A percentile compares a stretch with the other conserved stretches of the same genome.
Conservation (phyloP, 2,113 vertebrate genomes). For the Progne subis region DNA sequence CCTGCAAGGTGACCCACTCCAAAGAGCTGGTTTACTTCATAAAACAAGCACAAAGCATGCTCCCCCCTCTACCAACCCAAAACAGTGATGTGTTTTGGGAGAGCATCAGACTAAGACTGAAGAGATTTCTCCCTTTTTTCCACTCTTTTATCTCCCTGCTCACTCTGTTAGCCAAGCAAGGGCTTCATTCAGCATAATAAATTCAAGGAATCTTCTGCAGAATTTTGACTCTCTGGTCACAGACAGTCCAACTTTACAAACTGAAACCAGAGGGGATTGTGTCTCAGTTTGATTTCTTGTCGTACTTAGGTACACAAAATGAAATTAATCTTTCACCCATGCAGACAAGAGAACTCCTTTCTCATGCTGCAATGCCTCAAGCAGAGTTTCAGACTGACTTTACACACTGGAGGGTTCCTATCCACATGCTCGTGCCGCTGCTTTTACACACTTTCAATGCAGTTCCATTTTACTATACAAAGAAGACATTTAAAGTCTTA, state of each 20-base stretch:
- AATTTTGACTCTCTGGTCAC: not conserved
- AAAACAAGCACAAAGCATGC: not conserved
- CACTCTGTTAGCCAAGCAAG: not conserved
- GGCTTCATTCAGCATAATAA: not conserved
- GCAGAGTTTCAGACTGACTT: not conserved
- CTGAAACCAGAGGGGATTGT: not conserved
- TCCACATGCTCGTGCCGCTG: rapidly evolving
- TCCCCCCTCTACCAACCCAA: not conserved
- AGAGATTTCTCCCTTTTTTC: not conserved
- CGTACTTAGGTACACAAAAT: not conserved
- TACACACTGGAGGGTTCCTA: rapidly evolving
- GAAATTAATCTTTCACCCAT: not conserved
- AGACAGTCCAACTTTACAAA: not conserved
- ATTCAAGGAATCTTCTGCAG: not conserved
- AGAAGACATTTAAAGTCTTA: not conserved
- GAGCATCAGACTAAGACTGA: not conserved
- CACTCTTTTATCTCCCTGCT: not conserved
- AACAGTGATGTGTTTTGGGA: not conserved
- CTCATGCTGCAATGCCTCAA: not conserved
- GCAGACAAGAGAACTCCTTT: not conserved
- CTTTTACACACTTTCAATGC: rapidly evolving
- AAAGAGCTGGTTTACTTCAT: not conserved
- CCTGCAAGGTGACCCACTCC: not conserved
- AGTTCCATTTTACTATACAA: not conserved
- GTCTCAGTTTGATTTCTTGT: not conserved